These are phyloP conservation scores for Chrysotoxum bicinctum DNA, from an alignment of 2,888 invertebrate genomes.

Conservation along the genomic window DNA sequence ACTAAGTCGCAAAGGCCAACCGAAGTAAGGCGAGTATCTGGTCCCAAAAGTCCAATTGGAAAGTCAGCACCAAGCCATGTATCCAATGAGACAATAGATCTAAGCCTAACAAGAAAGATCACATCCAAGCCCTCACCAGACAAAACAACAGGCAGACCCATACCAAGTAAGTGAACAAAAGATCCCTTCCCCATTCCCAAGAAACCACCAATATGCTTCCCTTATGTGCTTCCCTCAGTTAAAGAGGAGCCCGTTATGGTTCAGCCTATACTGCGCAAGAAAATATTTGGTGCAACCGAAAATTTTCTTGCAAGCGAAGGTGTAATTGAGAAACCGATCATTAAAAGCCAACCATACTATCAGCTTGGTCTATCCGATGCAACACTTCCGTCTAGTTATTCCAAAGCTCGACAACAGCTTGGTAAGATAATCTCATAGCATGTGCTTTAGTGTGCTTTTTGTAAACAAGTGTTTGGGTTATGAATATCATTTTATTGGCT, in stretches of 20 bases:
- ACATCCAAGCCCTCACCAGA: constrained; percentile 62
- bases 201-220: constrained; percentile 60
- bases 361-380: constrained; percentile 79
- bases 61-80: constrained; percentile 75
- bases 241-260: constrained; percentile 30
- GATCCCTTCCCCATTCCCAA: constrained; percentile 19
- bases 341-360: constrained; percentile 78
- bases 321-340: constrained; percentile 76
- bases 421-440: constrained; percentile 62
- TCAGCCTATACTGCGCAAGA: constrained; percentile 74
- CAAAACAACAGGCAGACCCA: constrained; percentile 64
- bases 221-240: constrained; percentile 61
- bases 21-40: constrained; percentile 74
- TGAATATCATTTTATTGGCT: constrained; percentile 29
- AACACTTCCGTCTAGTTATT: constrained; percentile 70
- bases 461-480: constrained; percentile 2
- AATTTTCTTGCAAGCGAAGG: constrained; percentile 73
- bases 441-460: constrained; percentile 50
- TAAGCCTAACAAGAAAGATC: constrained; percentile 72
- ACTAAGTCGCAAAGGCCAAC: constrained; percentile 73
- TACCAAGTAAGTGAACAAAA: constrained; percentile 52
- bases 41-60: constrained; percentile 76
- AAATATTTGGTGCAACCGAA: constrained; percentile 77
- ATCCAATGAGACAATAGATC: constrained; percentile 76
- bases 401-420: constrained; percentile 35